Percentiles rank a stretch among this genome's conserved stretches.
Conservation (phyloP, 1,140 invertebrate species). For the Phymorhynchus buccinoides region DNA sequence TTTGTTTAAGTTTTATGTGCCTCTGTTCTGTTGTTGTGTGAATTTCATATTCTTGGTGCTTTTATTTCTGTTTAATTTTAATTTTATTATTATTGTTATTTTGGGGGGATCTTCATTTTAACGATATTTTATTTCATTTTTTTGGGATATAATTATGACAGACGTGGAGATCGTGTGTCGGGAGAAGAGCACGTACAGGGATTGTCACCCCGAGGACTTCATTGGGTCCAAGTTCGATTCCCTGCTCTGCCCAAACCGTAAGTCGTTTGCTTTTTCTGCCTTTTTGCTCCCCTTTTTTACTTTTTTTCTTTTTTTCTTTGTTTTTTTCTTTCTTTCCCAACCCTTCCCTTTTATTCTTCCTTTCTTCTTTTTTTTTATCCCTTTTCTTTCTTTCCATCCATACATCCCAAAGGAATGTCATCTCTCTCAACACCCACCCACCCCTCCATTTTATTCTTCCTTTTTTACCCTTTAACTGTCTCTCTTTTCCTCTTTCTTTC, state of each 20-base stretch:
- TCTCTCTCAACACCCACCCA: not conserved
- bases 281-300: not conserved
- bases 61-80: no score
- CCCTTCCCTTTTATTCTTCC: no score
- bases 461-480: not conserved
- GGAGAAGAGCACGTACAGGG: constrained; percentile 22
- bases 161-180: constrained; percentile 30
- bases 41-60: no score
- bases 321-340: not conserved
- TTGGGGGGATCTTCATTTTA: no score
- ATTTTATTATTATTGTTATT: no score
- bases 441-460: not conserved
- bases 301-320: no score
- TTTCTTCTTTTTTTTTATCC: not conserved
- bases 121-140: not conserved
- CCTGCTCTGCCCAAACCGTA: constrained; percentile 24
- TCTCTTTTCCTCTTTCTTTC: not conserved
- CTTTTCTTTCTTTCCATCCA: not conserved
- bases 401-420: not conserved
- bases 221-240: constrained; percentile 15
- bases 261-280: no score
- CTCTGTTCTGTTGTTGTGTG: no score
- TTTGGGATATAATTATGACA: constrained; percentile 13
- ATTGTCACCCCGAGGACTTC: constrained; percentile 30
- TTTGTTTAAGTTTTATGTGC: no score